Percentiles rank a stretch among this genome's conserved stretches.
These are phyloP conservation scores for Columba guinea DNA, from an alignment of 2,797 vertebrate species.

Conservation along the genomic window DNA sequence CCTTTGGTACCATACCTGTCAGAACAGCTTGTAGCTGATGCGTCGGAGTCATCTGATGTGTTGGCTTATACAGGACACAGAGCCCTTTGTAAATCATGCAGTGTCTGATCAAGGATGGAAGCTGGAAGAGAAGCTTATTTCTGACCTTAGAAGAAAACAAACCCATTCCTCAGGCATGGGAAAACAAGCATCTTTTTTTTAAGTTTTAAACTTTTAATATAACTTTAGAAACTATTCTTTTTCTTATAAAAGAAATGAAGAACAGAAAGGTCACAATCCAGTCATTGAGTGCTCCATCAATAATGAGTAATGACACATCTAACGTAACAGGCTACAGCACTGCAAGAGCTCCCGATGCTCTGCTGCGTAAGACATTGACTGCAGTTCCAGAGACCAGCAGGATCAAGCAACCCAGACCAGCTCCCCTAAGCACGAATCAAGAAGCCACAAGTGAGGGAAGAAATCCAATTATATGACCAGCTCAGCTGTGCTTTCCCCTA, in stretches of 20 bases:
- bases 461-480: not conserved
- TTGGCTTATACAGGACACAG: not conserved
- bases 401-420: rapidly evolving
- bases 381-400: not conserved
- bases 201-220: not conserved
- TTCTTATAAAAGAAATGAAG: not conserved
- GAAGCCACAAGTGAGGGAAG: not conserved
- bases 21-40: not conserved
- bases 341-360: not conserved
- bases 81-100: not conserved
- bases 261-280: not conserved
- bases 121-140: not conserved
- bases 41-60: not conserved
- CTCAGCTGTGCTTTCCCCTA: not conserved
- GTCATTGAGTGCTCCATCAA: not conserved
- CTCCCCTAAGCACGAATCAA: not conserved
- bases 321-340: not conserved
- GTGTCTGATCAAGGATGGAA: not conserved
- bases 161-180: not conserved
- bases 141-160: not conserved
- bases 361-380: not conserved
- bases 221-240: not conserved
- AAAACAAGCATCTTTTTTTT: not conserved
- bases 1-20: not conserved
- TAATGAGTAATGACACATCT: conserved; percentile 15